A percentile compares a stretch with the other conserved stretches of the same genome.
Conservation (phyloP, 2,888 invertebrate genomes). For the Dicycla oo region DNA sequence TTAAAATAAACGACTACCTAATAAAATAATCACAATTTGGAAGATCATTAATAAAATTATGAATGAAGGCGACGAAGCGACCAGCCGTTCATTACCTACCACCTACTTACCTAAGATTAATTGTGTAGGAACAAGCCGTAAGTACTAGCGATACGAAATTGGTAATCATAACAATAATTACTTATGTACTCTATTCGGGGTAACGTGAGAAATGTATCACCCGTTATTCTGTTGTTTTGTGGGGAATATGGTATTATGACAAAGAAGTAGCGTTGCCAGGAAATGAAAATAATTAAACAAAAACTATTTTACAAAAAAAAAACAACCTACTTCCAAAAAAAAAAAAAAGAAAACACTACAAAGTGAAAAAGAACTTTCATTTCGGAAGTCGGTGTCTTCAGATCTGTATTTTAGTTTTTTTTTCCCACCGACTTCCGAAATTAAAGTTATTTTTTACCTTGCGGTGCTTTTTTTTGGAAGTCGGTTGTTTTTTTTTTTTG, state of each 20-base stretch:
- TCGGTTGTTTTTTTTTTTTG: no score
- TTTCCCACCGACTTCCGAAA: no score
- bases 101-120: constrained; percentile 47
- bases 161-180: constrained; percentile 47
- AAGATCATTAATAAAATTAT: constrained; percentile 55
- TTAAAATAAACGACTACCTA: constrained; percentile 22
- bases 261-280: no score
- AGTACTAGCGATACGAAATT: constrained; percentile 7
- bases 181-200: constrained; percentile 4
- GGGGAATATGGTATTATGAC: neutral
- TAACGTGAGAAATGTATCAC: constrained; percentile 35
- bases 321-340: no score
- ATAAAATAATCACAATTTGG: constrained; percentile 38
- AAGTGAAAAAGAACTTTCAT: no score
- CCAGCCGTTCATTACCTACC: constrained; percentile 50
- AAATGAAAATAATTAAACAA: neutral
- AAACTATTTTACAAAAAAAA: no score
- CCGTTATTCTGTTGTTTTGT: neutral
- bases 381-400: no score
- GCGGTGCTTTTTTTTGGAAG: no score
- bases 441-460: no score
- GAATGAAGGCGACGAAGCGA: constrained; percentile 40
- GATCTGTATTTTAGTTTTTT: no score
- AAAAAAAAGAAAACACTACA: no score
- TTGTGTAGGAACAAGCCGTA: constrained; percentile 30